These are phyloP conservation scores for Opisthocomus hoazin DNA, from an alignment of 2,113 vertebrate genomes.

Conservation along the genomic window DNA sequence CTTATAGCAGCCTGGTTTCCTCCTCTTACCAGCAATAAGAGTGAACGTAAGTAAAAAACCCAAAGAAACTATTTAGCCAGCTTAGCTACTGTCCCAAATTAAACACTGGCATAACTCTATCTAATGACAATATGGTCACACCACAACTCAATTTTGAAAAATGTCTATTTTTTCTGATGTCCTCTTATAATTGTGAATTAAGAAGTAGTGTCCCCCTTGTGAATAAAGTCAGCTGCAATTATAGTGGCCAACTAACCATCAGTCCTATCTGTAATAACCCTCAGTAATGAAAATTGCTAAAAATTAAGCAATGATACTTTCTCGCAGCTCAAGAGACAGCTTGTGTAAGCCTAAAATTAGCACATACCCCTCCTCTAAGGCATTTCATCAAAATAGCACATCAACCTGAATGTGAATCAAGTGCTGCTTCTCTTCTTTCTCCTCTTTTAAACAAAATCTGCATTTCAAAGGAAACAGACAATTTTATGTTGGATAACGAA, in stretches of 20 bases:
- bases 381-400: background rate
- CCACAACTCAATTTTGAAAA: background rate
- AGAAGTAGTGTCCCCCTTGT: background rate
- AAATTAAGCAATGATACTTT: background rate
- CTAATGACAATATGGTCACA: background rate
- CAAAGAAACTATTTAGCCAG: background rate
- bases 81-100: background rate
- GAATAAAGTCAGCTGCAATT: background rate
- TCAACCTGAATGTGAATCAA: background rate
- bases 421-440: background rate
- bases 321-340: background rate
- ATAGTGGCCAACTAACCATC: background rate
- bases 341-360: background rate
- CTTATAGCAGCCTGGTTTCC: background rate
- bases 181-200: background rate
- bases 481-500: background rate
- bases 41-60: background rate
- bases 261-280: background rate
- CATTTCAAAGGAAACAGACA: conserved; percentile 38
- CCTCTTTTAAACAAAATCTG: conserved; percentile 19
- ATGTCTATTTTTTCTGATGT: background rate
- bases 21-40: background rate
- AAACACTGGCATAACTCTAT: background rate
- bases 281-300: background rate
- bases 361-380: background rate